Conservation (phyloP, 2,888 invertebrate genomes). For the Herminia tarsipennalis region DNA sequence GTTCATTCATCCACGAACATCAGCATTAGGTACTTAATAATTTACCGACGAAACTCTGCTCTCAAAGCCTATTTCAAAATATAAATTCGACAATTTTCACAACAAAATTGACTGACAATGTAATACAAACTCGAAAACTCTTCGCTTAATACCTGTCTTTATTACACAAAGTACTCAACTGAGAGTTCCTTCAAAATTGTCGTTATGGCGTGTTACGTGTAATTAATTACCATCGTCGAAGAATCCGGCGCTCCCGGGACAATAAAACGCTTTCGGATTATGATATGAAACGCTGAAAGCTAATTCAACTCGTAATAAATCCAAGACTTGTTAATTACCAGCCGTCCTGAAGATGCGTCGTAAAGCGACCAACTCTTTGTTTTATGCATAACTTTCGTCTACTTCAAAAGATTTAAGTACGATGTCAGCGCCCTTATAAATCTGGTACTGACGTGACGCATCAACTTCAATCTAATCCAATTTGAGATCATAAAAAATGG, state of each 20-base stretch:
- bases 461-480: no score
- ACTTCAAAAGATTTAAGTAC: constrained; percentile 68
- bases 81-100: constrained; percentile 13
- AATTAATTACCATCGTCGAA: constrained; percentile 67
- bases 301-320: constrained; percentile 78
- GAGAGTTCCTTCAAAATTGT: constrained; percentile 58
- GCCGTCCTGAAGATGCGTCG: constrained; percentile 56
- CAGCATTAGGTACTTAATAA: constrained; percentile 1
- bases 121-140: constrained; percentile 53
- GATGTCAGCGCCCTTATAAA: no score
- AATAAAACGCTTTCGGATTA: constrained; percentile 78
- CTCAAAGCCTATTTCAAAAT: constrained; percentile 9
- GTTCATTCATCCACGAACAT: neutral
- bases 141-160: constrained; percentile 55
- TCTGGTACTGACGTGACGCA: no score
- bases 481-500: no score
- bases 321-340: constrained; percentile 77
- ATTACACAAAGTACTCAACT: constrained; percentile 56
- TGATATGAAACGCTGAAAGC: constrained; percentile 80
- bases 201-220: constrained; percentile 67
- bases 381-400: constrained; percentile 56
- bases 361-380: constrained; percentile 68
- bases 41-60: neutral
- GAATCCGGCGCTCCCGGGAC: constrained; percentile 54
- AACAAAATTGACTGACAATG: constrained; percentile 39